These are phyloP conservation scores for Zoanthus sansibaricus DNA, from an alignment of 92 coral and sea anemone genomes.

Conservation along the genomic window DNA sequence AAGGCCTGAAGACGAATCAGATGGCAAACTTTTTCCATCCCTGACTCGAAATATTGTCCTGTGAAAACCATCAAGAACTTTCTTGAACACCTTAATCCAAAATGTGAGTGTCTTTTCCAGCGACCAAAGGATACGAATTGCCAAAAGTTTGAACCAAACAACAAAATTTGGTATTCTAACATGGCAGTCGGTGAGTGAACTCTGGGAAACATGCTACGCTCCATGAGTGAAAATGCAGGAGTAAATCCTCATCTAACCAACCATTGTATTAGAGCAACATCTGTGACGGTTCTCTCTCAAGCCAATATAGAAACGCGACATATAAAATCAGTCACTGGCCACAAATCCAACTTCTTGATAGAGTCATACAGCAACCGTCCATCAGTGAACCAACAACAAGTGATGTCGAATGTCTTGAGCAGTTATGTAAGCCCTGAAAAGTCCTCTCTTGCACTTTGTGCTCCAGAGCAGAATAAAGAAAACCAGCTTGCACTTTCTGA, in stretches of 20 bases:
- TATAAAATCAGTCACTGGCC: conserved; percentile 46
- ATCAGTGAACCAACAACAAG: conserved; percentile 6
- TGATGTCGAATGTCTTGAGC: background rate
- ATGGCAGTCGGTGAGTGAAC: conserved; percentile 40
- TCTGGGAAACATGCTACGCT: conserved; percentile 27
- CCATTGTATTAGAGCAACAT: conserved; percentile 57
- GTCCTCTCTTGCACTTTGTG: too few species aligned
- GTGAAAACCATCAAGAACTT: conserved; percentile 47
- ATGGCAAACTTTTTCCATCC: conserved; percentile 52
- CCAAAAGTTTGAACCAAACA: conserved; percentile 59
- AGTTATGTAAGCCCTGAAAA: background rate
- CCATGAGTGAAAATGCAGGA: conserved; percentile 44
- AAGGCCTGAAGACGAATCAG: conserved; percentile 61
- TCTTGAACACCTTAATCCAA: conserved; percentile 53
- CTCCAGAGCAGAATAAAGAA: too few species aligned
- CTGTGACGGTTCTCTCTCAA: conserved; percentile 49
- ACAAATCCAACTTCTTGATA: background rate
- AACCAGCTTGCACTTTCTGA: too few species aligned
- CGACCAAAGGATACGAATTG: conserved; percentile 48
- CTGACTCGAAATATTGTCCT: conserved; percentile 64
- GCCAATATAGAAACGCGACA: conserved; percentile 16
- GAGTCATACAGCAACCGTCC: conserved; percentile 14
- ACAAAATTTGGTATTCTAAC: conserved; percentile 46
- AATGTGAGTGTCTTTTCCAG: conserved; percentile 40
- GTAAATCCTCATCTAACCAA: conserved; percentile 45